Conservation (phyloP, 2,797 vertebrate genomes). For the Bradypodion pumilum region DNA sequence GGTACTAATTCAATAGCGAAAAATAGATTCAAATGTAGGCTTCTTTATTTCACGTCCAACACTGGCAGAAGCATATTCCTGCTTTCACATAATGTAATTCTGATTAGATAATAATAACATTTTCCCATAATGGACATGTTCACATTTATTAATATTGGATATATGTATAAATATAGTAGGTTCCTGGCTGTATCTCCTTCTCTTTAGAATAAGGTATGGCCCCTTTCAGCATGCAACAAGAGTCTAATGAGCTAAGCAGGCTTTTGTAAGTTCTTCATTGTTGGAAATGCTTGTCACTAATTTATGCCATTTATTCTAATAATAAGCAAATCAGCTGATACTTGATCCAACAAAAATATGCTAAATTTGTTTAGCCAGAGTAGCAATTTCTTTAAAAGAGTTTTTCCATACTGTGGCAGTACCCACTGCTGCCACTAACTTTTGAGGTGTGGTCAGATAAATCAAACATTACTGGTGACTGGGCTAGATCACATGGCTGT, state of each 20-base stretch:
- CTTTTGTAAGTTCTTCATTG: conserved; percentile 81
- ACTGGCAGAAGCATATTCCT: background rate
- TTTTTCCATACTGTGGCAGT: conserved; percentile 49
- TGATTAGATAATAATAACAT: conserved; percentile 50
- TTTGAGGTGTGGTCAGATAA: background rate
- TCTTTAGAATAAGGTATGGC: conserved; percentile 79
- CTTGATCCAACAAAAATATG: conserved; percentile 75
- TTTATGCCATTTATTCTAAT: conserved; percentile 83
- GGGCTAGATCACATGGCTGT: background rate
- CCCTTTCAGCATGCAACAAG: conserved; percentile 78
- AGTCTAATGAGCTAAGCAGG: conserved; percentile 80
- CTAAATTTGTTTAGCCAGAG: conserved; percentile 68
- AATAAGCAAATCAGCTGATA: conserved; percentile 77
- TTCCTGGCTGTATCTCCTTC: conserved; percentile 60
- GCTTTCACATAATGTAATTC: background rate
- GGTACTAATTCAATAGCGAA: background rate
- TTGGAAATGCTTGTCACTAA: conserved; percentile 81
- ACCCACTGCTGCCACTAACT: conserved; percentile 26
- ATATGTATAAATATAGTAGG: conserved; percentile 49
- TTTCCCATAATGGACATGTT: conserved; percentile 38
- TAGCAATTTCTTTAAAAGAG: conserved; percentile 59
- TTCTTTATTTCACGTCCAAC: background rate
- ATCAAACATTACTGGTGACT: background rate
- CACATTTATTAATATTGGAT: background rate
- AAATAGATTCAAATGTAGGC: background rate